phyloP scores from a whole-genome alignment of 1,140 invertebrate species.

The Onthophagus taurus region DNA sequence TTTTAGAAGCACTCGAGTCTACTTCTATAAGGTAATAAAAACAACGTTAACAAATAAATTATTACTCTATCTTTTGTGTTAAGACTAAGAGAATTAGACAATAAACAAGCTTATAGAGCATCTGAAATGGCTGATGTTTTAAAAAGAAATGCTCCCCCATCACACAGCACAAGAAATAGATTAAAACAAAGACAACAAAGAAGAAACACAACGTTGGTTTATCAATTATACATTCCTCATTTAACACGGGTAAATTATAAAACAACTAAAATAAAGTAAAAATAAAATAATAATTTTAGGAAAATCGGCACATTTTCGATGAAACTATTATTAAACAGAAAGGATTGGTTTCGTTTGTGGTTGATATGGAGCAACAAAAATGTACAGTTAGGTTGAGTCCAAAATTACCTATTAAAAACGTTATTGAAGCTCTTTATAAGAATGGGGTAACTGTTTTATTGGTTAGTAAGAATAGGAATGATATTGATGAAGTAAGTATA shows the following conservation, averaged over 20 bases:
- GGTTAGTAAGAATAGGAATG: constrained; percentile 15
- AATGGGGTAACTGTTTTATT: constrained; percentile 13
- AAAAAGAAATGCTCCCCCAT: constrained; percentile 16
- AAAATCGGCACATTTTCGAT: constrained; percentile 14
- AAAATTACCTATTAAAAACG: constrained; percentile 15
- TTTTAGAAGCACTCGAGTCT: constrained; percentile 21
- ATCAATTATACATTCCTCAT: constrained; percentile 14
- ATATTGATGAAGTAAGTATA: constrained; percentile 18
- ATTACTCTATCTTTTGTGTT: constrained; percentile 1
- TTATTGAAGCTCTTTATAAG: constrained; percentile 18
- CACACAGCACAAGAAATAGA: constrained; percentile 16
- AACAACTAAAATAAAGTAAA: background rate
- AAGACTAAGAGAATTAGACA: constrained; percentile 16
- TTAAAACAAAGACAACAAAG: constrained; percentile 3
- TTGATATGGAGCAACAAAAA: constrained; percentile 15
- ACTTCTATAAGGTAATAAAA: constrained; percentile 17
- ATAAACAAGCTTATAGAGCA: constrained; percentile 13
- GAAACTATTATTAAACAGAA: constrained; percentile 17
- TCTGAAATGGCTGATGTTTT: constrained; percentile 17
- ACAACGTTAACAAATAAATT: background rate
- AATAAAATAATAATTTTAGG: no score
- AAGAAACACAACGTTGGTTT: constrained; percentile 17
- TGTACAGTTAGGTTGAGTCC: constrained; percentile 20
- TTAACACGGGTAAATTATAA: constrained; percentile 10
- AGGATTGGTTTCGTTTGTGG: constrained; percentile 20